Conservation (phyloP, 2,888 invertebrate genomes). For the Epinotia ramella region DNA sequence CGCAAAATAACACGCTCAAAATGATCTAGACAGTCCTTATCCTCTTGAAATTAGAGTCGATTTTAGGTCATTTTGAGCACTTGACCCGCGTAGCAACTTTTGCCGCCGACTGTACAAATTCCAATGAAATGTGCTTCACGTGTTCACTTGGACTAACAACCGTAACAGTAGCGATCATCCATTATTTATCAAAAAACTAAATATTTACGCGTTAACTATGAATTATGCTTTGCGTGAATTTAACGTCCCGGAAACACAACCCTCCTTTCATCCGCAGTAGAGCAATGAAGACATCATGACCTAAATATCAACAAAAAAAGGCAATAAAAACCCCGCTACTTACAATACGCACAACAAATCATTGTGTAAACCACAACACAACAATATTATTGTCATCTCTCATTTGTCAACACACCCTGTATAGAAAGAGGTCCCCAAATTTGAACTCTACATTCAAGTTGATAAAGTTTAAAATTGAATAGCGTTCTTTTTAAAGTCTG, state of each 20-base stretch:
- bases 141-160: background rate
- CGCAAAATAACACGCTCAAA: background rate
- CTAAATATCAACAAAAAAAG: slow-evolving; percentile 27
- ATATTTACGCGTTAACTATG: background rate
- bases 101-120: too few species aligned
- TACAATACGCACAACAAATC: slow-evolving; percentile 37
- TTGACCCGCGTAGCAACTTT: too few species aligned
- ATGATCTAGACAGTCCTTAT: too few species aligned
- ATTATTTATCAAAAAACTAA: background rate
- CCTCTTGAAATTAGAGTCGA: too few species aligned
- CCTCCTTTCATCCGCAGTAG: background rate
- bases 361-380: slow-evolving; percentile 62
- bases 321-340: slow-evolving; percentile 11
- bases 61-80: too few species aligned
- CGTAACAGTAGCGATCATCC: too few species aligned
- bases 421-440: background rate
- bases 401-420: slow-evolving; percentile 71
- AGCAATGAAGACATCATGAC: slow-evolving; percentile 24
- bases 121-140: too few species aligned
- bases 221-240: background rate
- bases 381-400: slow-evolving; percentile 81
- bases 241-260: slow-evolving; percentile 8
- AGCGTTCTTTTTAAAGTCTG: background rate
- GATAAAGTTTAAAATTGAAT: background rate
- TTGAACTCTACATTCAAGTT: background rate